phyloP scores from a whole-genome alignment of 2,797 vertebrate genomes.

The Oreochromis mossambicus region DNA sequence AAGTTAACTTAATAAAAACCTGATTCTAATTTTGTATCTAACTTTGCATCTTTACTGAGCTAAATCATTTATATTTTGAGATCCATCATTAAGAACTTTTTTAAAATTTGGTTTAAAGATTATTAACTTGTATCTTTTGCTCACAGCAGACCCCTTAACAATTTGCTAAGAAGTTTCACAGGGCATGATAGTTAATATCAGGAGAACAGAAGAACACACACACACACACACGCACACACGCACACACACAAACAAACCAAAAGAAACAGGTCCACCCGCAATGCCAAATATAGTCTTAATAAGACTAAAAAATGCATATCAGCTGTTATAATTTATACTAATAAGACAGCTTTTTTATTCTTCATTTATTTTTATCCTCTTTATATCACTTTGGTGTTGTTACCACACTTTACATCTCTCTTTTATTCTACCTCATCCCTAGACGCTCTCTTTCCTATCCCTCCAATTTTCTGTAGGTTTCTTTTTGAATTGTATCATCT shows the following conservation, averaged over 20 bases:
- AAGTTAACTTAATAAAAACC: neutral
- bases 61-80: neutral
- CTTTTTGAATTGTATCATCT: neutral
- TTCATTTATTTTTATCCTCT: neutral
- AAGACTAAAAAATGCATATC: neutral
- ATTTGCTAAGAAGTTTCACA: neutral
- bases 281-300: neutral
- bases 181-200: neutral
- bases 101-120: neutral
- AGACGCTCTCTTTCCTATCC: neutral
- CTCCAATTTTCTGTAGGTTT: neutral
- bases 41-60: neutral
- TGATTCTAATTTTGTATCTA: neutral
- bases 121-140: neutral
- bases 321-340: neutral
- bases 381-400: neutral
- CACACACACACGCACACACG: neutral
- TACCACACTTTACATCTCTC: neutral
- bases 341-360: neutral
- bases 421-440: neutral
- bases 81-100: neutral
- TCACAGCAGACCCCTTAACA: neutral
- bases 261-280: neutral
- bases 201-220: neutral
- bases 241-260: neutral